Percentiles rank a stretch among this genome's conserved stretches.
Evolutionary conservation across 2,888 invertebrate species (phyloP).

Genomic region (Myathropa florea): DNA sequence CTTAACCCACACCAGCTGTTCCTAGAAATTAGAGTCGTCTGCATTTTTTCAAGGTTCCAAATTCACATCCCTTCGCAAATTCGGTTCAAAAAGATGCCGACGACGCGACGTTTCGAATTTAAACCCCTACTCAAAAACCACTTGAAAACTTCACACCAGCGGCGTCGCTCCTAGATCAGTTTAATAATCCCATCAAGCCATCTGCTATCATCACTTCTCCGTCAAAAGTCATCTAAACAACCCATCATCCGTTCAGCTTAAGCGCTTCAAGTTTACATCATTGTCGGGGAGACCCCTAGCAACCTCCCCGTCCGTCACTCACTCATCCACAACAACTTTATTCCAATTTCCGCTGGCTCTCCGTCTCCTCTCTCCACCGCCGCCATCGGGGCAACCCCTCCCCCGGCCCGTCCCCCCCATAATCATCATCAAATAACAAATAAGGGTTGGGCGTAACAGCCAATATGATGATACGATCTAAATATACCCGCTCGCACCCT

Average conservation of each 20-base stretch:
- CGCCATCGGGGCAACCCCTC: background rate
- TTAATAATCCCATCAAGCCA: background rate
- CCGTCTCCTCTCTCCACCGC: background rate
- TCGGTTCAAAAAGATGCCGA: too few species aligned
- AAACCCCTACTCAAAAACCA: background rate
- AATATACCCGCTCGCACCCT: slow-evolving; percentile 34
- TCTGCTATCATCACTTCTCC: background rate
- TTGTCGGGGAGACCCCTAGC: background rate
- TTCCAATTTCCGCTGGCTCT: slow-evolving; percentile 4
- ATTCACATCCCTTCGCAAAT: too few species aligned
- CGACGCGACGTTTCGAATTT: too few species aligned
- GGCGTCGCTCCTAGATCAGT: background rate
- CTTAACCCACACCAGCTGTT: too few species aligned
- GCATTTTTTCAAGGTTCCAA: too few species aligned
- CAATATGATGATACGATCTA: slow-evolving; percentile 54
- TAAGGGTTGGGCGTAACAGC: background rate
- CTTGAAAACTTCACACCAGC: background rate
- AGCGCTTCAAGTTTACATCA: background rate
- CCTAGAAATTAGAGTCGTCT: too few species aligned
- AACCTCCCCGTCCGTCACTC: background rate
- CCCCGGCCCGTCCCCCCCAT: background rate
- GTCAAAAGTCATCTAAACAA: background rate
- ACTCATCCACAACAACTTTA: slow-evolving; percentile 9
- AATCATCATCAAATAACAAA: slow-evolving; percentile 34
- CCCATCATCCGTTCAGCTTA: background rate